Percentiles rank a stretch among this genome's conserved stretches.
phyloP scores from a whole-genome alignment of 2,888 invertebrate species.

The Stenchaetothrips biformis region DNA sequence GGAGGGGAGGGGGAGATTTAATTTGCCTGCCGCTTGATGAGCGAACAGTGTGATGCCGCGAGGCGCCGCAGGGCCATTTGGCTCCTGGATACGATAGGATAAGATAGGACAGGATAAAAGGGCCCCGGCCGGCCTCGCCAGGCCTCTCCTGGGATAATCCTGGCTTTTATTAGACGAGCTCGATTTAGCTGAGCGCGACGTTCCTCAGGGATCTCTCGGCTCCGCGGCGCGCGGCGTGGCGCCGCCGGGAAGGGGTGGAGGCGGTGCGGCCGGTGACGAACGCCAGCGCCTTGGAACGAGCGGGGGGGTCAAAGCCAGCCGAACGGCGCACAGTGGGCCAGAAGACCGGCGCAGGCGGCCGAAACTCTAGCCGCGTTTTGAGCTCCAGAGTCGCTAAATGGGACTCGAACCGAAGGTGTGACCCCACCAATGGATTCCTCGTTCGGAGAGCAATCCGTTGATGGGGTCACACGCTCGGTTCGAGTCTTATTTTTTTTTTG shows the following conservation, averaged over 20 bases:
- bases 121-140: neutral
- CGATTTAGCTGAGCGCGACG: slow-evolving; percentile 5
- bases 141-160: slow-evolving; percentile 16
- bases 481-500: no score
- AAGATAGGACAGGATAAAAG: neutral
- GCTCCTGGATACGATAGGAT: no score
- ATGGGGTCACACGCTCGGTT: no score
- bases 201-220: slow-evolving; percentile 3
- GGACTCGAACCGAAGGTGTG: no score
- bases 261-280: neutral
- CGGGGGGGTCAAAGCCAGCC: no score
- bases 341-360: no score
- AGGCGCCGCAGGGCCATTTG: neutral
- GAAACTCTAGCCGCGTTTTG: no score
- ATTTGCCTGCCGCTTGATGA: neutral
- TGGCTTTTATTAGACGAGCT: slow-evolving; percentile 14
- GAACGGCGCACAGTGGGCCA: no score
- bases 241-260: neutral
- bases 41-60: no score
- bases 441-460: no score
- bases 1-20: neutral
- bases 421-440: no score
- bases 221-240: neutral
- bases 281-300: neutral
- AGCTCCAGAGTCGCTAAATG: no score